Conservation (phyloP, 2,888 invertebrate genomes). For the Neoitamus cyanurus region DNA sequence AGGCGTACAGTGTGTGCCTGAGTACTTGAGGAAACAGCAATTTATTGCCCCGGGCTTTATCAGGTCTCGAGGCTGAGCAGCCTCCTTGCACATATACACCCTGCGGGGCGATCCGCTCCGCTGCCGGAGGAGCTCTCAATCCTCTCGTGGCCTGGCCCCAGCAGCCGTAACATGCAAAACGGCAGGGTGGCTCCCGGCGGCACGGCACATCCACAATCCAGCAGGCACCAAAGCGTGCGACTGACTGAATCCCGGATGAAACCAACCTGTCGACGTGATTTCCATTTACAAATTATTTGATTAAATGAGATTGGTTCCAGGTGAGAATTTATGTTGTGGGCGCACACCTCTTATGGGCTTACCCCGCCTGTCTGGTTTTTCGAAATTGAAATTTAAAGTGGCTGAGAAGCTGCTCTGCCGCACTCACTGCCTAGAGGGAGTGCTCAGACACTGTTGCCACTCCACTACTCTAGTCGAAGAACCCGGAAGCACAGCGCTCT, state of each 20-base stretch:
- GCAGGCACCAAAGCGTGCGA: background rate
- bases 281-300: conserved; percentile 50
- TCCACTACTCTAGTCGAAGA: background rate
- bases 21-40: conserved; percentile 42
- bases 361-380: conserved; percentile 17
- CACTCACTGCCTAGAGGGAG: background rate
- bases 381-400: conserved; percentile 9
- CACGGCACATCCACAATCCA: background rate
- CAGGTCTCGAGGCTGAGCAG: background rate
- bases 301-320: conserved; percentile 47
- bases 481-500: background rate
- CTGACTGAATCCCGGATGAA: conserved; percentile 34
- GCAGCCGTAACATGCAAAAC: background rate
- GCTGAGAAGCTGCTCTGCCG: background rate
- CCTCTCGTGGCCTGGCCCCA: background rate
- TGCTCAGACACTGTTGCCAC: background rate
- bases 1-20: conserved; percentile 27
- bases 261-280: conserved; percentile 50
- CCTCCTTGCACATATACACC: background rate
- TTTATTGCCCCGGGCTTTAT: conserved; percentile 45
- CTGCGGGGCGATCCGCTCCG: background rate
- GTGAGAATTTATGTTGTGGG: conserved; percentile 48
- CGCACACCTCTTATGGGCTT: conserved; percentile 30
- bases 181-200: background rate
- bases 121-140: background rate